These are phyloP conservation scores for Patagioenas fasciata DNA, from an alignment of 2,113 vertebrate genomes.

Conservation along the genomic window DNA sequence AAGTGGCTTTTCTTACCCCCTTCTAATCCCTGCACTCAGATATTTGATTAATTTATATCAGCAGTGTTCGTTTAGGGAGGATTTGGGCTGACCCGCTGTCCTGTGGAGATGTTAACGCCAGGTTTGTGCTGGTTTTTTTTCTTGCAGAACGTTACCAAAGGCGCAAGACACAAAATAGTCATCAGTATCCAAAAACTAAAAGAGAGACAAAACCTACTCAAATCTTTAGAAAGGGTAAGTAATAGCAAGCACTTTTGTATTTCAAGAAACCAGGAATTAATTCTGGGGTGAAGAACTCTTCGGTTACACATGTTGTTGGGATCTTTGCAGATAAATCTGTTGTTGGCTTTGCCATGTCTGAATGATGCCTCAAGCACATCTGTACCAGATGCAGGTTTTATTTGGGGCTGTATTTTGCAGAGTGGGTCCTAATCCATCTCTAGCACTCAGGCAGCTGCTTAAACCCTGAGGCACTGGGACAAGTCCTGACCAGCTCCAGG, in stretches of 20 bases:
- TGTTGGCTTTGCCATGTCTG: not conserved
- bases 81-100: not conserved
- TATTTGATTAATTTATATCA: not conserved
- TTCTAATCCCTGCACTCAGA: not conserved
- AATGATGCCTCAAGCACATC: not conserved
- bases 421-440: not conserved
- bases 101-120: not conserved
- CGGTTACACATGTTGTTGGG: fast-evolving
- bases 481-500: not conserved
- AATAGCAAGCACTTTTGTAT: not conserved
- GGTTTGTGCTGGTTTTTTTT: not conserved
- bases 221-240: conserved; percentile 95
- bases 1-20: not conserved
- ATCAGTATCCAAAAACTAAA: conserved; percentile 99
- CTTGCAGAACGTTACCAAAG: conserved; percentile 97
- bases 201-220: conserved; percentile 93
- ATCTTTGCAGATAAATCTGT: not conserved
- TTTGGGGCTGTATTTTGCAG: not conserved
- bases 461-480: not conserved
- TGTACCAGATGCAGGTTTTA: not conserved
- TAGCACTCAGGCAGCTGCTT: fast-evolving
- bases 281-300: not conserved
- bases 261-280: not conserved
- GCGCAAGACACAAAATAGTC: conserved; percentile 97
- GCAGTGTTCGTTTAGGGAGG: not conserved